phyloP scores from a whole-genome alignment of 1,140 invertebrate genomes.

The Caenorhabditis latens region DNA sequence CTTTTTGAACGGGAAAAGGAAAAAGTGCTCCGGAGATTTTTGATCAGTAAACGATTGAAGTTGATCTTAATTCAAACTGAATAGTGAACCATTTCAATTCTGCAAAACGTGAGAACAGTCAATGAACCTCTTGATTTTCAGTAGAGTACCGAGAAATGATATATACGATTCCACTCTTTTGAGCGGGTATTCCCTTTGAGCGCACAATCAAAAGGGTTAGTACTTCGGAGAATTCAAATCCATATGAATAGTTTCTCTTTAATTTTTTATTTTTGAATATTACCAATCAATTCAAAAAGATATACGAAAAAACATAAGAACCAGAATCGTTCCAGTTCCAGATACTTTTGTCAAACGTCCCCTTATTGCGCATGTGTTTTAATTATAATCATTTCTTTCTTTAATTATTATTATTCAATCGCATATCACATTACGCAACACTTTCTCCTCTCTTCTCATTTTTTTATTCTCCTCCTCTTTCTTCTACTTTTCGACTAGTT shows the following conservation, averaged over 20 bases:
- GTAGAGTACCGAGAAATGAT: no score
- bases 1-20: not conserved
- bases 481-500: conserved; percentile 1
- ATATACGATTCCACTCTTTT: no score
- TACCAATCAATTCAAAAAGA: no score
- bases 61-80: no score
- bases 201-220: no score
- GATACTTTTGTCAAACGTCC: not conserved
- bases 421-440: conserved; percentile 54
- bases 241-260: not conserved
- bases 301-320: not conserved
- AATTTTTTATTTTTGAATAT: not conserved
- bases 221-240: no score
- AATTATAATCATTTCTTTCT: conserved; percentile 10
- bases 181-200: no score
- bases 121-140: no score
- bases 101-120: no score
- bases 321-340: conserved; percentile 53
- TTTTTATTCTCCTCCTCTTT: conserved; percentile 1
- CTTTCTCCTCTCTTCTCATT: conserved; percentile 29
- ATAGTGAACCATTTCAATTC: no score
- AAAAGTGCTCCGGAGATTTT: not conserved
- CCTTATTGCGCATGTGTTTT: not conserved
- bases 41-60: not conserved
- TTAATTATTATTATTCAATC: conserved; percentile 25